Base-by-base conservation (phyloP, 2,113 vertebrate species). In the Oreochromis spilurus region DNA sequence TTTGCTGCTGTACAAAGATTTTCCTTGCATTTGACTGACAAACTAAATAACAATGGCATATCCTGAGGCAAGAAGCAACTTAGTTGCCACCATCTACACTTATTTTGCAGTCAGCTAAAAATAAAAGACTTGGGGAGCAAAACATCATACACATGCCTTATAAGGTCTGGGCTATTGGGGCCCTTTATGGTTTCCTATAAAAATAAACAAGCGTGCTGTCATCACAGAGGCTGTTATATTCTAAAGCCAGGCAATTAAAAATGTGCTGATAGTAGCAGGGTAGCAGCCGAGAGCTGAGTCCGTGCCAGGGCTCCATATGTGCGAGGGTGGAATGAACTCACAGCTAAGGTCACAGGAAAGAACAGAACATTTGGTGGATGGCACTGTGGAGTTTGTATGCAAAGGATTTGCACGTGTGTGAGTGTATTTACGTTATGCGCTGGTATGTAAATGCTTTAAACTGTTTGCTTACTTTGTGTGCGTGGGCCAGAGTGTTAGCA, bases 201-300 rank as follows among this genome's bases (percentile, higher is more conserved):
- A 96, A 96, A 93, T 92, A 95, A 96, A 94, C 87, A 93, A 93
- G 85, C 86, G 45, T 85, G 88, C 89, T 93, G 89, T 93, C 91
- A 93, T 94, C 88, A 84, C 88, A 62, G 87, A 92, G 84, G 84
- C 91, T 91, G 88, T 91, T 94, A 83, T 87, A 88, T 82, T 87
- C 90, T 89, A 88, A 95, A 92, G 87, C 83, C 89, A 93, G 80
- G 87, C 88, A 89, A 92, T 95, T 94, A 87, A 93, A 94, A 95
- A 95, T 90, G 90, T 93, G 93, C 94, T 94, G 95, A 94, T 94
- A 92, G 91, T 90, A 89, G 94, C 92, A 87, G 85, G 72, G 91
- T 86, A 90, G 93, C 91, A 93, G 90, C 87, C 58, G 84, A 90
- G 90, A 67, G 62, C 85, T 40, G 88, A 89, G 70, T 11, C 53